Evolutionary conservation across 2,113 vertebrate genomes (phyloP), one percentile per base, ranked within the genome.

Genomic region (Hypomesus transpacificus): DNA sequence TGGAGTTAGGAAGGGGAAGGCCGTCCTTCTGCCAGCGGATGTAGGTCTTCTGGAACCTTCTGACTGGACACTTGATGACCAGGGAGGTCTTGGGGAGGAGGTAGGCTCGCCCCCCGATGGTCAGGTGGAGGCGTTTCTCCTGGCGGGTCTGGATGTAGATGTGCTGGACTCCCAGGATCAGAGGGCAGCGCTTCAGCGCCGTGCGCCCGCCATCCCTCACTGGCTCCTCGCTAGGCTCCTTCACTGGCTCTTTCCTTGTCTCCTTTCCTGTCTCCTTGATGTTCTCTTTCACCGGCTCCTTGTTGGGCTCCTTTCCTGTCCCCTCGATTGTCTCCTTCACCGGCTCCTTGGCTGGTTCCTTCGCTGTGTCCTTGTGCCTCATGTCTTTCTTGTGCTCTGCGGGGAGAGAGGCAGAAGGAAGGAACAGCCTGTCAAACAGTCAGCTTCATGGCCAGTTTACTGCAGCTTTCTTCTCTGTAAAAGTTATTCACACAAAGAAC

Each of bases 1-100:
- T 93, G 46, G 94, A 95, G 73, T 82, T 91, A 17, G 87, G 72
- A 16, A 98, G 76, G 20, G 53, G 83, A 0, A 11, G 88, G 0
- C 92, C 92, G 0, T 96, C 94, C 65, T 96, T 97, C 84, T 94
- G 91, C 96, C 96, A 98, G 2, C n/a, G 90, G 77, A 98, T 93
- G 21, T 89, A 90, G 1, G 89, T 79, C 70, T 95, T 97, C 65
- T 91, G 94, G 85, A 95, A 96, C 53, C 88, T 80, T 14, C 91
- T 83, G 28, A 96, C 92, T 0, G 96, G 96, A 73, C 96, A 98
- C 69, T 92, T 94, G 71, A 98, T 93, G 0, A 96, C 85, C 68
- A 97, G 88, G 0, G 95, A 95, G 0, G 95, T 96, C 82, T 94
- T 93, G n/a, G 95, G 95, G 16, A 96, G 89, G 4, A 98, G 76